Conservation (phyloP, 2,888 invertebrate species). For the Drosophila greeni region DNA sequence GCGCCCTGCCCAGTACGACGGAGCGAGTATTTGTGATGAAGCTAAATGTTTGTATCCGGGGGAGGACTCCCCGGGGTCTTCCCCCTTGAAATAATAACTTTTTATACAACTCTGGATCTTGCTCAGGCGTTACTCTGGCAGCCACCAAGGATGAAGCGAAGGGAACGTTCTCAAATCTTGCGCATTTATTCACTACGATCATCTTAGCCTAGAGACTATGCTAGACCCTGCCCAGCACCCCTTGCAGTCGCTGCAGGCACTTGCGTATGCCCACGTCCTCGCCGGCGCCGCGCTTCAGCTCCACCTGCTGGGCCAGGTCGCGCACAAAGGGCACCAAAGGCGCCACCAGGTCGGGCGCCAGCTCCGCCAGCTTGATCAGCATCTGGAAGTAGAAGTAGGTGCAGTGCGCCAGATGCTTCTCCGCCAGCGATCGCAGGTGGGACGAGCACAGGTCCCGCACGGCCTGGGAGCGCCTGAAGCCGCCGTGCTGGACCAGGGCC, state of each 20-base stretch:
- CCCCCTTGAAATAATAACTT: conserved; percentile 14
- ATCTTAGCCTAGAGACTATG: not conserved
- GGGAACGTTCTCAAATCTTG: not conserved
- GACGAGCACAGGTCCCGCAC: conserved; percentile 61
- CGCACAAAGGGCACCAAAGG: conserved; percentile 68
- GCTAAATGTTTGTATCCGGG: not conserved
- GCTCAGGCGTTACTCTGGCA: not conserved
- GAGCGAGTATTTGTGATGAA: conserved; percentile 4
- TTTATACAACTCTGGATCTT: conserved; percentile 6
- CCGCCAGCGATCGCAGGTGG: conserved; percentile 71
- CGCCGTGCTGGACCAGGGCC: conserved; percentile 51
- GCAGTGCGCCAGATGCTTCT: conserved; percentile 77
- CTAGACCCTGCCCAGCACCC: conserved; percentile 28
- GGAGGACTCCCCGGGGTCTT: not conserved
- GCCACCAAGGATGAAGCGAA: not conserved
- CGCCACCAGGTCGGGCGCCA: conserved; percentile 66
- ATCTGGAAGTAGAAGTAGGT: conserved; percentile 78
- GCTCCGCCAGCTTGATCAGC: conserved; percentile 71
- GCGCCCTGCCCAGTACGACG: too few relatives aligned
- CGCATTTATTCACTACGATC: not conserved
- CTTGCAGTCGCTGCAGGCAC: conserved; percentile 65
- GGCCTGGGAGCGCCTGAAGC: conserved; percentile 55
- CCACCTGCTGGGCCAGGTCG: conserved; percentile 73
- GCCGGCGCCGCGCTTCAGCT: conserved; percentile 77
- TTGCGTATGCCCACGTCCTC: conserved; percentile 76